A percentile compares a stretch with the other conserved stretches of the same genome.
These are phyloP conservation scores for Capreolus pygargus DNA, from an alignment of 2,113 vertebrate genomes.

Conservation along the genomic window DNA sequence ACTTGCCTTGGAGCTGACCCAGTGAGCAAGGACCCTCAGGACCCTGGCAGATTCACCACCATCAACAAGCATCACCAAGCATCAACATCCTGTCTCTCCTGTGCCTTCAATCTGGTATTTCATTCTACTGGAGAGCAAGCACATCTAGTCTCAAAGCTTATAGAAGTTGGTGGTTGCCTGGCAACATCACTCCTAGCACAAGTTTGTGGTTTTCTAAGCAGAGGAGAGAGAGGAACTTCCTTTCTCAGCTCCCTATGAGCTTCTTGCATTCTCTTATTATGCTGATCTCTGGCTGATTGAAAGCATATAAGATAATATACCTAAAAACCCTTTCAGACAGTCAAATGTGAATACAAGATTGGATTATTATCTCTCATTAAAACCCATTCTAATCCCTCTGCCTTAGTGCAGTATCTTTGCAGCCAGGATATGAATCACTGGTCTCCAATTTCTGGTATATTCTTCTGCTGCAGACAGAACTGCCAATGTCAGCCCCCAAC, in stretches of 20 bases:
- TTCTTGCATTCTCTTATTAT: conserved; percentile 45
- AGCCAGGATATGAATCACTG: conserved; percentile 49
- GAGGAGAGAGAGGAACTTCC: not conserved
- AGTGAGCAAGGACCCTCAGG: not conserved
- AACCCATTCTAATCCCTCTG: conserved; percentile 9
- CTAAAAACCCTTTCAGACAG: conserved; percentile 28
- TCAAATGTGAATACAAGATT: conserved; percentile 21
- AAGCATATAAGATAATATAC: not conserved
- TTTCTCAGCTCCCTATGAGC: not conserved
- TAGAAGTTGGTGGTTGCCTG: conserved; percentile 63
- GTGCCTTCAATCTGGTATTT: conserved; percentile 12
- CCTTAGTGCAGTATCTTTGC: not conserved
- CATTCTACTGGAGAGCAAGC: conserved; percentile 10
- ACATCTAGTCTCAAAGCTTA: conserved; percentile 11
- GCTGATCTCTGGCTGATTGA: conserved; percentile 33
- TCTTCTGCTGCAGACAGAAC: conserved; percentile 28
- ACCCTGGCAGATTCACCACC: not conserved
- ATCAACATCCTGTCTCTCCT: not conserved
- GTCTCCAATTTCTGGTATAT: conserved; percentile 43
- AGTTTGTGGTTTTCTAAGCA: conserved; percentile 38
- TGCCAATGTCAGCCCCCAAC: conserved; percentile 43
- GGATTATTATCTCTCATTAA: conserved; percentile 50
- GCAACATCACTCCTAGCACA: conserved; percentile 54
- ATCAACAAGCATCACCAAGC: not conserved
- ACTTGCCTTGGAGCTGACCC: not conserved